Evolutionary conservation across 2,113 vertebrate species (phyloP).

Genomic region (Myxocyprinus asiaticus): DNA sequence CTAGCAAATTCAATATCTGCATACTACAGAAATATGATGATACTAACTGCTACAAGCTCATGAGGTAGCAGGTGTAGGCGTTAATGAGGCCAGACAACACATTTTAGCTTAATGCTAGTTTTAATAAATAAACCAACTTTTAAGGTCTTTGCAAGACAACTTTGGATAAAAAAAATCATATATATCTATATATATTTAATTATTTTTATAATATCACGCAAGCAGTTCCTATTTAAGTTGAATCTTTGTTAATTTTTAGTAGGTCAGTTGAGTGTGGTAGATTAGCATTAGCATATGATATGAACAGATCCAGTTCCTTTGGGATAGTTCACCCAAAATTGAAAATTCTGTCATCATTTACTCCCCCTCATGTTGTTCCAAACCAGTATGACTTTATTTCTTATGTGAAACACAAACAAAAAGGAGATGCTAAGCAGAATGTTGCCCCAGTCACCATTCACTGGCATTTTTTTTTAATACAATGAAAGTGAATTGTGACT

Average conservation of each 20-base stretch:
- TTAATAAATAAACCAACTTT: slow-evolving; percentile 30
- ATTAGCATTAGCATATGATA: background rate
- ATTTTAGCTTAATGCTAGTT: slow-evolving; percentile 3
- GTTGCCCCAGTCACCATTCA: no score
- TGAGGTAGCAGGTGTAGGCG: slow-evolving; percentile 53
- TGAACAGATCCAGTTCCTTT: background rate
- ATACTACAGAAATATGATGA: slow-evolving; percentile 1
- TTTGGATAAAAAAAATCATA: background rate
- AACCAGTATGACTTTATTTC: no score
- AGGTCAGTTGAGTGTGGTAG: background rate
- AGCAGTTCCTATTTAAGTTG: background rate
- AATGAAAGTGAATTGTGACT: no score
- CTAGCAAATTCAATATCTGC: background rate
- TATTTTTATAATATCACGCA: background rate
- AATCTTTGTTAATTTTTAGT: background rate
- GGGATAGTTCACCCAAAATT: no score
- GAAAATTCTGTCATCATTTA: no score
- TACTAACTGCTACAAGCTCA: slow-evolving; percentile 34
- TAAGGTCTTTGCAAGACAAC: background rate
- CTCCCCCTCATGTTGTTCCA: no score
- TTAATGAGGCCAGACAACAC: slow-evolving; percentile 27
- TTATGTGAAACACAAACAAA: no score
- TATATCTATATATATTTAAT: background rate
- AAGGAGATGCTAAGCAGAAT: no score
- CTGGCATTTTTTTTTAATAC: no score